A percentile compares a stretch with the other conserved stretches of the same genome.
Conservation (phyloP, 2,797 vertebrate species). For the Danio tinwini region DNA sequence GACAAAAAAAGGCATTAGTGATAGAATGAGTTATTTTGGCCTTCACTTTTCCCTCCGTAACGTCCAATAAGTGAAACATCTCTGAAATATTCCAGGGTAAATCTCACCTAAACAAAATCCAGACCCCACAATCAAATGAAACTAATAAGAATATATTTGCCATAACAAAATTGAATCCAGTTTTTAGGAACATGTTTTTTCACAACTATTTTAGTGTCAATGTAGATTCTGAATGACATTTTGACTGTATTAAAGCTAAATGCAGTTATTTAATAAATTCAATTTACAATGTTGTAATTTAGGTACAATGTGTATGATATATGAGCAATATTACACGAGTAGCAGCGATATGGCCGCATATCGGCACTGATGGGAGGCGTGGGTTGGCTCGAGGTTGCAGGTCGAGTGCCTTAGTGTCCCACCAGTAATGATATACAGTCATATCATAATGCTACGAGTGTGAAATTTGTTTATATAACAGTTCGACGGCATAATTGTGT, state of each 20-base stretch:
- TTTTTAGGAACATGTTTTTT: background rate
- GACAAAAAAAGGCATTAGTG: conserved; percentile 1
- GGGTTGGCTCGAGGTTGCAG: no score
- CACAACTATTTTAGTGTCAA: background rate
- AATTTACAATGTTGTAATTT: no score
- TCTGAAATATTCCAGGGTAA: background rate
- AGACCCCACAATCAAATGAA: background rate
- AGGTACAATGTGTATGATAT: background rate
- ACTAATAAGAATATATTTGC: background rate
- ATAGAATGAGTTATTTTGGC: background rate
- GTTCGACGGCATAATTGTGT: no score
- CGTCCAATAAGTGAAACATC: background rate
- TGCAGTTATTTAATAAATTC: no score
- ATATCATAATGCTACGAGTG: no score
- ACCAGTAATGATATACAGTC: no score
- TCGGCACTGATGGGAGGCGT: no score
- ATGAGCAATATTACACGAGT: no score
- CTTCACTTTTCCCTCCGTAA: conserved; percentile 11
- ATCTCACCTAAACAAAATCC: conserved; percentile 1
- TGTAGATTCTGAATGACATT: background rate
- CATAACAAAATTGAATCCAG: background rate
- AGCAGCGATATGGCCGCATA: no score
- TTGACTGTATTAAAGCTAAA: background rate
- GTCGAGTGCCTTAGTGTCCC: no score
- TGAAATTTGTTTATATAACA: no score